Evolutionary conservation across 2,797 vertebrate species (phyloP), one percentile per base, ranked within the genome.

Genomic region (Gallirallus australis): DNA sequence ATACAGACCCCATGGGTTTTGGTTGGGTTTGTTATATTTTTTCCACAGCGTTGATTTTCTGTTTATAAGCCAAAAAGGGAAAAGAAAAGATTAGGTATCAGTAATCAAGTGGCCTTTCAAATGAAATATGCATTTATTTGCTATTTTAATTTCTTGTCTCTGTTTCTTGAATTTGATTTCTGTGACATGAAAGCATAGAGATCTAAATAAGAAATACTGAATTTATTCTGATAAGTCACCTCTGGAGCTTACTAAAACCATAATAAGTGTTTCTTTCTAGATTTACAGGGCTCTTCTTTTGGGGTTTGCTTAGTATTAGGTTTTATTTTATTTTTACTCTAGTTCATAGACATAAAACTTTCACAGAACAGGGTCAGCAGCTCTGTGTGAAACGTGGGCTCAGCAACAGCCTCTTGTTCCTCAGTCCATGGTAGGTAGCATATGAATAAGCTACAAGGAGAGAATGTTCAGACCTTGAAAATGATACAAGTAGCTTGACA

Each of bases 381-480:
- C 64, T 83, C 39, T 70, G 35, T 82, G 57, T 89, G 66, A 95
- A 94, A 79, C 66, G 66, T 86, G 53, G 19, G 31, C 47, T 96
- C 59, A 93, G 80, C 77, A 88, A 53, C 12, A 80, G 33, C 31
- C 63, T 95, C 88, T 28, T 73, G 33, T 60, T 89, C 52, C 39
- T 63, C 59, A 54, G n/a, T 61, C 56, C 59, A 66, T 30, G 1
- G 31, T 39, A 81, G 39, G 30, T 48, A 89, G 42, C 18, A 21
- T 18, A 86, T 47, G 59, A 94, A 91, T 76, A 94, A 93, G 19
- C 28, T 48, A 60, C 15, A 39, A 79, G 48, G 53, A 70, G 20
- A 63, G 7, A 61, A 82, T 25, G 11, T 53, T 85, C 66, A 94
- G 82, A 91, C 28, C 33, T 57, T 78, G 40, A 88, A 90, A 94